Evolutionary conservation across 2,888 invertebrate genomes (phyloP).

Genomic region (Maniola hyperantus): DNA sequence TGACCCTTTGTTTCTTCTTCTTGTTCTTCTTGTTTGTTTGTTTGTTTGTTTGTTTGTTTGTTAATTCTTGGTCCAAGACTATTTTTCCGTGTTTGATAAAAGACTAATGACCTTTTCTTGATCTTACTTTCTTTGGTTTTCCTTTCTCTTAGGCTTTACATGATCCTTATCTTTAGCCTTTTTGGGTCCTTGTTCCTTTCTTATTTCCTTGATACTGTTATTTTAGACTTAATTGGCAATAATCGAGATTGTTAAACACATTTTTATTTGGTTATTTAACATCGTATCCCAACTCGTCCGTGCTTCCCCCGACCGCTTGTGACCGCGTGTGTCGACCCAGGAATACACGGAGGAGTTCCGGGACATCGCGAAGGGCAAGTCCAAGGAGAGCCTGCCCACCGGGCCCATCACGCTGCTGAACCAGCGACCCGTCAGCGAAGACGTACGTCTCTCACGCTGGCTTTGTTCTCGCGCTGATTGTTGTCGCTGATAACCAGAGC

Average conservation of each 20-base stretch:
- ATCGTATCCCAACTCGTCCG: constrained; percentile 57
- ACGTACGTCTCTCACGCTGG: constrained; percentile 84
- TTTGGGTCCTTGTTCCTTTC: too few species aligned
- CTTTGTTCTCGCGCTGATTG: constrained; percentile 8
- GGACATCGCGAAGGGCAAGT: constrained; percentile 97
- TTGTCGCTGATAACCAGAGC: too few species aligned
- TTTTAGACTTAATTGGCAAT: too few species aligned
- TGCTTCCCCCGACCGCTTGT: constrained; percentile 60
- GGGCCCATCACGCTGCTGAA: constrained; percentile 97
- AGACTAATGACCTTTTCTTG: too few species aligned
- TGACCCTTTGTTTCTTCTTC: too few species aligned
- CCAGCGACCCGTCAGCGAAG: constrained; percentile 97
- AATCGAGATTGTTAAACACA: too few species aligned
- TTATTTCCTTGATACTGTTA: too few species aligned
- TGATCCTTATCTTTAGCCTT: not conserved
- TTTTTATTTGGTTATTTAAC: not conserved
- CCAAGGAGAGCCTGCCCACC: constrained; percentile 95
- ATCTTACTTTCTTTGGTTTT: not conserved
- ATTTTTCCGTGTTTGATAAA: too few species aligned
- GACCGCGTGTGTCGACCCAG: constrained; percentile 82
- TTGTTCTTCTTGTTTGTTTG: too few species aligned
- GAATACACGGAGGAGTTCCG: constrained; percentile 98
- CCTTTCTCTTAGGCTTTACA: too few species aligned
- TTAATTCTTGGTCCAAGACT: too few species aligned
- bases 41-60: too few species aligned